Base-by-base conservation (phyloP, 2,888 invertebrate species). In the Mythimna lalbum region DNA sequence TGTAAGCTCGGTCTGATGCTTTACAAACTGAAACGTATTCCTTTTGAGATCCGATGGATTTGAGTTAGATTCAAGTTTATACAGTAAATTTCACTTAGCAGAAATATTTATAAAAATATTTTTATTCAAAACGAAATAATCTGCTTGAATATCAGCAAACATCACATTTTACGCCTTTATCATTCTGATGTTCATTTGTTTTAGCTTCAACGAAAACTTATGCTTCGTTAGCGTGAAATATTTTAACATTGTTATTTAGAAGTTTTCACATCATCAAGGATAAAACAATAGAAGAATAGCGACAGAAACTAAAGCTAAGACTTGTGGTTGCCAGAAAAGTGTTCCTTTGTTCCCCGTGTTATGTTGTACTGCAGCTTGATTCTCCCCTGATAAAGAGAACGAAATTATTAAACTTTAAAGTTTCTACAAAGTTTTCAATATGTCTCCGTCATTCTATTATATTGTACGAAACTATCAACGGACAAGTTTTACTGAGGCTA, bases 331-430 rank as follows among this genome's bases (percentile, higher is more conserved):
- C 93, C 94, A 95, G 85, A 93, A 95, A 36, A 93, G 87, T 31
- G 92, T 88, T 73, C 96, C 96, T 85, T 96, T 94, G 87, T 96
- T 97, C 96, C 97, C 96, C 17, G 96, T 97, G 87, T 97, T 97
- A 83, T 97, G 97, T 82, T 97, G 97, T 61, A 97, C 97, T 1
- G 97, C 97, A 3, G 97, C 97, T 87, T 97, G 97, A 83, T 96
- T 97, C 84, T 97, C 97, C 82, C 97, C 97, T 97, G 91, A 63
- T 84, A 82, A 85, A 82, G 75, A 89, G 61, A 72, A 74, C 14
- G 14, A 72, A 73, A 76, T 82, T 52, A 52, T 78, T 72, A 69
- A 77, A 83, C 73, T 81, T 61, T 71, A 31, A 21, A 49, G 36
- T 23, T 77, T 80, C 53, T 39, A 19, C 33, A 52, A 81, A 79